phyloP scores from a whole-genome alignment of 2,113 vertebrate genomes.

The Nycticryphes semicollaris region DNA sequence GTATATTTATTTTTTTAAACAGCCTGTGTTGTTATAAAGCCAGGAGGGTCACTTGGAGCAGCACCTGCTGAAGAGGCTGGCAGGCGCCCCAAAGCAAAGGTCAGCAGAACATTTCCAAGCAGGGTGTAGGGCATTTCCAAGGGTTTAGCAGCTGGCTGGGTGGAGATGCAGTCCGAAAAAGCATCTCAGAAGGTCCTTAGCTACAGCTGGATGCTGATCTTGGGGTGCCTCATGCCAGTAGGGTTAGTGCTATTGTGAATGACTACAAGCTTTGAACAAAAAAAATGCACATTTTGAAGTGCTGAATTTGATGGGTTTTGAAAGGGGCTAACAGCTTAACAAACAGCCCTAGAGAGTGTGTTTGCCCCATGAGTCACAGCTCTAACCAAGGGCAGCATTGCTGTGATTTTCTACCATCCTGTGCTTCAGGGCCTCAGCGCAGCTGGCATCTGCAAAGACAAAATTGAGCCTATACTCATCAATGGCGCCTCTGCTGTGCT shows the following conservation, averaged over 20 bases:
- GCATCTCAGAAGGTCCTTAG: background rate
- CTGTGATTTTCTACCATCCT: background rate
- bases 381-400: background rate
- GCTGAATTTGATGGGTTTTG: background rate
- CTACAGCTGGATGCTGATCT: background rate
- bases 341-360: background rate
- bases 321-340: background rate
- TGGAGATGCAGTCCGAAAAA: background rate
- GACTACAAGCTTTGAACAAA: background rate
- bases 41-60: background rate
- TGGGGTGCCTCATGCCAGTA: rapidly evolving
- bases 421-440: background rate
- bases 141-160: background rate
- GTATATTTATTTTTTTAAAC: background rate
- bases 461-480: background rate
- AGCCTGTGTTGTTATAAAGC: background rate
- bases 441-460: background rate
- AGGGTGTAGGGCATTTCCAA: background rate
- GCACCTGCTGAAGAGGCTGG: conserved; percentile 23
- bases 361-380: background rate
- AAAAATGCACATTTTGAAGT: background rate
- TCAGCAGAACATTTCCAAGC: background rate
- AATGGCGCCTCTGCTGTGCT: background rate
- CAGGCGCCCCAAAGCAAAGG: background rate
- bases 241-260: background rate